phyloP scores from a whole-genome alignment of 1,140 invertebrate species.

The Paramacrobiotus metropolitanus region DNA sequence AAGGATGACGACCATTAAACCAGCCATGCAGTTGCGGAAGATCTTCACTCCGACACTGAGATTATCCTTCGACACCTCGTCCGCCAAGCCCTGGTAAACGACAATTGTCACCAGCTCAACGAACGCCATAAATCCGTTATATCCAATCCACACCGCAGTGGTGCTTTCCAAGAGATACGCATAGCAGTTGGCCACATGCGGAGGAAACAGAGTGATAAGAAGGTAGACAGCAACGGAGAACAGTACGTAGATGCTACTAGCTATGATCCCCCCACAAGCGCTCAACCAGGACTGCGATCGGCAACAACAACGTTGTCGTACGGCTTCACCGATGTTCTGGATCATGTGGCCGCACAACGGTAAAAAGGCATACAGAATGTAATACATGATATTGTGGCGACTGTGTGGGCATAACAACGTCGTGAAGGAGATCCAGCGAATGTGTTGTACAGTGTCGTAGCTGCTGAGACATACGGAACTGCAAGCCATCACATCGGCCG shows the following conservation, averaged over 20 bases:
- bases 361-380: not conserved
- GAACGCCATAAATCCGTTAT: not conserved
- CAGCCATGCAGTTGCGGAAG: not conserved
- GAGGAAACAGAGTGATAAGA: not conserved
- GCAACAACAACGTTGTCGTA: not conserved
- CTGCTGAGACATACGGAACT: conserved; percentile 1
- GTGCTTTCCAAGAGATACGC: not conserved
- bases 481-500: not conserved
- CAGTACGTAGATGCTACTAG: not conserved
- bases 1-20: not conserved
- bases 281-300: not conserved
- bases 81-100: not conserved
- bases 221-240: not conserved
- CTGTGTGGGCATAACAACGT: not conserved
- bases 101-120: not conserved
- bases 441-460: conserved; percentile 3
- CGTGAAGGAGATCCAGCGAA: not conserved
- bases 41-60: not conserved
- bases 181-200: not conserved
- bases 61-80: not conserved
- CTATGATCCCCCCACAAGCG: not conserved
- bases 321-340: not conserved
- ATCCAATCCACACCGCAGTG: not conserved
- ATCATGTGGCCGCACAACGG: not conserved
- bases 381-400: not conserved